Conservation (phyloP, 2,888 invertebrate species). For the Zaprionus obscuricornis region DNA sequence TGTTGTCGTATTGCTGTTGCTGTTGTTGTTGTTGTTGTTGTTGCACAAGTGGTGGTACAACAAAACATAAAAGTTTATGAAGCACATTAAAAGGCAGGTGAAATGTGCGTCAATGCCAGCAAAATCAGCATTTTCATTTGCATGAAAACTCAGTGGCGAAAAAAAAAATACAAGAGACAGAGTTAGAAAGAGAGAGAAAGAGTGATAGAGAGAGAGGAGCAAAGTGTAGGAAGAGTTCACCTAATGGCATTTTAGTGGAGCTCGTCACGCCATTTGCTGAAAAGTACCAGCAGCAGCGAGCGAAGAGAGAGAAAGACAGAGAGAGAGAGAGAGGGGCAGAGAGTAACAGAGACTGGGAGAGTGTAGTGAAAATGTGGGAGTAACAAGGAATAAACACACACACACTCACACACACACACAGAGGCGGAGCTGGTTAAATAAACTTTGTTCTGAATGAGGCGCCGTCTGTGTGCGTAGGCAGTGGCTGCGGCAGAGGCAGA, state of each 20-base stretch:
- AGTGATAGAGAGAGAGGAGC: no score
- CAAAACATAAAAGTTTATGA: constrained; percentile 37
- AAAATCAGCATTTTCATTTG: constrained; percentile 62
- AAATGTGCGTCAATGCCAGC: constrained; percentile 37
- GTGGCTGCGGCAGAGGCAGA: neutral
- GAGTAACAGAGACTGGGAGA: no score
- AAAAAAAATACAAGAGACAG: no score
- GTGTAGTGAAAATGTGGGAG: no score
- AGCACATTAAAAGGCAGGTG: constrained; percentile 38
- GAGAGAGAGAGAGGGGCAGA: neutral
- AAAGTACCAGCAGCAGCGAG: no score
- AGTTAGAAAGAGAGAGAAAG: no score
- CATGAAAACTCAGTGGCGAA: constrained; percentile 26
- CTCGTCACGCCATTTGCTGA: constrained; percentile 27
- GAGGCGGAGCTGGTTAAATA: constrained; percentile 28
- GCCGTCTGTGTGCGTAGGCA: no score
- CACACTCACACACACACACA: no score
- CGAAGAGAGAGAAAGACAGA: neutral
- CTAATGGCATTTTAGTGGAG: constrained; percentile 29
- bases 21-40: neutral
- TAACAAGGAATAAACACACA: no score
- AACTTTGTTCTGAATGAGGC: constrained; percentile 22
- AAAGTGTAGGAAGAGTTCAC: no score
- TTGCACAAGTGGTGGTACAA: neutral
- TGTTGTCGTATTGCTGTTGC: neutral